Evolutionary conservation across 2,113 vertebrate species (phyloP), one percentile per base, ranked within the genome.

Genomic region (Heterochromis multidens): DNA sequence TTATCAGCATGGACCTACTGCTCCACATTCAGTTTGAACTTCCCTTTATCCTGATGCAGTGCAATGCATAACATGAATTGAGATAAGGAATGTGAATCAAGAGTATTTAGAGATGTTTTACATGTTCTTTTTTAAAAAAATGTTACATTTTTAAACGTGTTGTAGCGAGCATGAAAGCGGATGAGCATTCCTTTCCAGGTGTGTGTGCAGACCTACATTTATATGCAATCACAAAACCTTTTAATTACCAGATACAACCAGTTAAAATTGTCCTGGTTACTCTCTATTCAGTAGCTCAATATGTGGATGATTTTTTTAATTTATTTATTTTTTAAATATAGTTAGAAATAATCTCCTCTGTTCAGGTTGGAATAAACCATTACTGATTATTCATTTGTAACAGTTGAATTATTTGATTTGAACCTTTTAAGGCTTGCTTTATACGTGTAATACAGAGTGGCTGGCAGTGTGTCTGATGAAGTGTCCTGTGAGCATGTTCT

Each of bases 21-120:
- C 84, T 90, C 83, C 62, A 27, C 62, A 11, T 70, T 83, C 56
- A 3, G 62, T 81, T 60, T 65, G 12, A 59, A 59, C 58, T 72
- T 37, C 57, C 80, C 79, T 52, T 74, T 81, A 29, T 70, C 58
- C 58, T 77, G 62, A 70, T 89, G 82, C 88, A 86, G 67, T 23
- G 9, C 78, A 82, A 74, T 65, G 88, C 88, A 91, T 89, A 90
- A 62, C 86, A 86, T 61, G 12, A 91, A 62, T 63, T 17, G 81
- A 89, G 80, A 81, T 77, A 35, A 87, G 87, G 65, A 89, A 94
- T 91, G 92, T 91, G 90, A 94, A 92, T 52, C 27, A 63, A 88
- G 19, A 72, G 3, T 80, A 29, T 59, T 76, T 19, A 2, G 19
- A 19, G 37, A 52, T 63, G 25, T 58, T 57, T 79, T 74, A 74